Percentiles rank a stretch among this genome's conserved stretches.
Conservation (phyloP, 2,888 invertebrate species). For the Parelbella ahira region DNA sequence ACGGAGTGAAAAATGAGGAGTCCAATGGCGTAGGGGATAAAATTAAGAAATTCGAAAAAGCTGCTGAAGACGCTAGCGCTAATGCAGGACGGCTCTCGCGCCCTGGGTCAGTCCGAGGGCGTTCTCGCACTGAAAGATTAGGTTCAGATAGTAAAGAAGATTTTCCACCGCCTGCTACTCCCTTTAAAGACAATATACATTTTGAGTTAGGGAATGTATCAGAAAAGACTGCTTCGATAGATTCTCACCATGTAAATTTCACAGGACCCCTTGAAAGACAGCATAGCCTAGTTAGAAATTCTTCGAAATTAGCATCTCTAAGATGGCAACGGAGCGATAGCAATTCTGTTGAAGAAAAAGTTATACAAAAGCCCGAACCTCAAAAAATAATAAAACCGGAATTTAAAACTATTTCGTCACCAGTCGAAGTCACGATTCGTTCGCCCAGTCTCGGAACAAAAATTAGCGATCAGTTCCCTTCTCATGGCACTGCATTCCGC, state of each 20-base stretch:
- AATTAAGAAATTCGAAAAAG: slow-evolving; percentile 72
- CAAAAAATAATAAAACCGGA: slow-evolving; percentile 71
- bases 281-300: slow-evolving; percentile 41
- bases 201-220: slow-evolving; percentile 42
- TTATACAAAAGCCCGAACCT: slow-evolving; percentile 54
- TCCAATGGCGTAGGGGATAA: slow-evolving; percentile 73
- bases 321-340: slow-evolving; percentile 55
- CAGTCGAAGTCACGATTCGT: slow-evolving; percentile 64
- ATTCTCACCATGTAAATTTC: slow-evolving; percentile 26
- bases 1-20: slow-evolving; percentile 42
- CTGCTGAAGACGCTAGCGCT: slow-evolving; percentile 61
- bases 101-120: slow-evolving; percentile 58
- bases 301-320: slow-evolving; percentile 36
- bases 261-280: slow-evolving; percentile 41
- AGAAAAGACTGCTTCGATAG: slow-evolving; percentile 33
- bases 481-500: slow-evolving; percentile 71
- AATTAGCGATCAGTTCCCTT: slow-evolving; percentile 66
- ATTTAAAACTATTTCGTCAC: slow-evolving; percentile 65
- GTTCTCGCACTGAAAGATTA: slow-evolving; percentile 43
- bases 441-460: slow-evolving; percentile 69
- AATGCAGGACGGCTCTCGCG: slow-evolving; percentile 51
- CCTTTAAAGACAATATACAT: slow-evolving; percentile 56
- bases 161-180: slow-evolving; percentile 57
- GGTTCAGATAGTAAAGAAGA: slow-evolving; percentile 52
- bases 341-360: slow-evolving; percentile 42